phyloP scores from a whole-genome alignment of 2,888 invertebrate genomes.

The Strigamia crassipes region DNA sequence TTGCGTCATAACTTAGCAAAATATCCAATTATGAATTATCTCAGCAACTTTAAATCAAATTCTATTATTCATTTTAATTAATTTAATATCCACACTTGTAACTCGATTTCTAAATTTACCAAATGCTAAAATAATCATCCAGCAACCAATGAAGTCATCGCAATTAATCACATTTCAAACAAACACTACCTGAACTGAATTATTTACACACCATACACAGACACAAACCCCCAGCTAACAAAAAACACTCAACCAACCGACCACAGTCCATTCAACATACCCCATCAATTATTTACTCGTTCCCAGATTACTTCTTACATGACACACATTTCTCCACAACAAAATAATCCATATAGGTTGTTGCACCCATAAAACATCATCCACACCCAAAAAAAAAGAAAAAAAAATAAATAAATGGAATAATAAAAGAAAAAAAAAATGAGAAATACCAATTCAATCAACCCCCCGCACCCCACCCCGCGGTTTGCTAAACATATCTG shows the following conservation, averaged over 20 bases:
- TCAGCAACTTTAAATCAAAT: too few species aligned
- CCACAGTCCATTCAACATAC: neutral
- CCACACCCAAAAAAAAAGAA: neutral
- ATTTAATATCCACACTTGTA: too few species aligned
- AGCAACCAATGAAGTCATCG: neutral
- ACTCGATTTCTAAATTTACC: too few species aligned
- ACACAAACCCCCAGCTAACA: neutral
- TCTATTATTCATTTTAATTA: too few species aligned
- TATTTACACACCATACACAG: neutral
- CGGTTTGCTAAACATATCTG: neutral
- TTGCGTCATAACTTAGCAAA: too few species aligned
- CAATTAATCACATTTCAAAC: neutral
- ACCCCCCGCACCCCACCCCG: neutral
- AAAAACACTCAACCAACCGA: neutral
- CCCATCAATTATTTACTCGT: neutral
- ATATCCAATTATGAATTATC: too few species aligned
- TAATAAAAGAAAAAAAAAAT: neutral
- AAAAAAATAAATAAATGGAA: neutral
- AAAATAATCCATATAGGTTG: slow-evolving; percentile 2
- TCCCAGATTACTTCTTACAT: slow-evolving; percentile 2
- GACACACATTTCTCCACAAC: neutral
- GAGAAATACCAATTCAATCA: neutral
- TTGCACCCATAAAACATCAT: slow-evolving; percentile 6
- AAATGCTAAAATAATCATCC: too few species aligned
- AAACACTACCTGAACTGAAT: neutral